Evolutionary conservation across 1,140 invertebrate species (phyloP), one percentile per base, ranked within the genome.

Genomic region (Sinella curviseta): DNA sequence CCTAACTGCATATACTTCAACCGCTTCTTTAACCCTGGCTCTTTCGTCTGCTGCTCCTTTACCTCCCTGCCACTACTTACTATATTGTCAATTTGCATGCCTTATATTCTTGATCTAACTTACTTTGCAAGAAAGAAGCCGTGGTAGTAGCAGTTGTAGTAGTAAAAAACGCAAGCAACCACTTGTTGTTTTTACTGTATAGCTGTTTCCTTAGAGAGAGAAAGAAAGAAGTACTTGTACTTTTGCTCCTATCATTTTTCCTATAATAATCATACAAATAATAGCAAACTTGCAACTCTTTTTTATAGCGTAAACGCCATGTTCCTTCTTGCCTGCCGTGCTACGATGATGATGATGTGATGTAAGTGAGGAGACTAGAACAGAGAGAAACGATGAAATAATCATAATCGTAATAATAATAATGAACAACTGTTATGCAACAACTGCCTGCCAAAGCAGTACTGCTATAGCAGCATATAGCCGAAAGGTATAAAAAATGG

Each of bases 1-100:
- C 31, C 26, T 70, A 70, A 70, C 65, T 70, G 65, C 65, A 12
- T 48, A 70, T 70, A 12, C 31, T 70, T 70, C 65, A 70, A 70
- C 4, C 57, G 39, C 57, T 60, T n/a, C 65, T 70, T 16, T 12
- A 70, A 70, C 26, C 65, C 26, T 26, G 12, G 30, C 24, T 12
- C 55, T 26, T 60, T 24, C 55, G 12, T 26, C 55, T 60, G 14
- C 24, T 60, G 24, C 3, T 48, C 4, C 39, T 48, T 8, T 17
- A 8, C 39, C 39, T 48, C 39, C n/a, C 39, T 48, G 39, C 39
- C 4, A 48, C 4, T 48, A 48, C n/a, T n/a, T n/a, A n/a, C n/a
- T n/a, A n/a, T n/a, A n/a, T n/a, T n/a, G n/a, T n/a, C n/a, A n/a
- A n/a, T n/a, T n/a, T n/a, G n/a, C n/a, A n/a, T n/a, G n/a, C n/a